Percentiles rank a stretch among this genome's conserved stretches.
These are phyloP conservation scores for Puntigrus tetrazona DNA, from an alignment of 2,113 vertebrate species.

Conservation along the genomic window DNA sequence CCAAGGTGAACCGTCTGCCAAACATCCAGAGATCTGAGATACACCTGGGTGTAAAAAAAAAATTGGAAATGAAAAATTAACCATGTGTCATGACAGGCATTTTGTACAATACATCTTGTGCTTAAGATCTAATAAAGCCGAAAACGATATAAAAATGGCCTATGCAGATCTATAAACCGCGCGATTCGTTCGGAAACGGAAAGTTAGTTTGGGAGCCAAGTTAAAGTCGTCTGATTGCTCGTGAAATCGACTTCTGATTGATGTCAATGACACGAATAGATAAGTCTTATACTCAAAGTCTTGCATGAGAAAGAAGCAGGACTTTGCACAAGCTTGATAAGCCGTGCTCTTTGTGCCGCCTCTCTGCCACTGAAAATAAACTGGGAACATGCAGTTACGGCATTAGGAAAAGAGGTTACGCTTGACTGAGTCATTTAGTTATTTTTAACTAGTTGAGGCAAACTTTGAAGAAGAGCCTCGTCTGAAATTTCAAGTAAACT, in stretches of 20 bases:
- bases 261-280: neutral
- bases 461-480: neutral
- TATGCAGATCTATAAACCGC: neutral
- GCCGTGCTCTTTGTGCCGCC: neutral
- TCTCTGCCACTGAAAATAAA: conserved; percentile 1
- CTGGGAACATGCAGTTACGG: neutral
- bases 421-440: neutral
- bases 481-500: neutral
- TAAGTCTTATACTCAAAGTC: neutral
- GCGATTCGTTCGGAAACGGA: neutral
- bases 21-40: neutral
- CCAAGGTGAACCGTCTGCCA: conserved; percentile 1
- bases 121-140: neutral
- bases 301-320: neutral
- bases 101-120: neutral
- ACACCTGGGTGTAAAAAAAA: neutral
- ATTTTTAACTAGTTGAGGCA: neutral
- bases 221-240: neutral
- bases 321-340: neutral
- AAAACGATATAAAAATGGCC: neutral
- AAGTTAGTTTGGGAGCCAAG: neutral
- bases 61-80: neutral
- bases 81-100: neutral
- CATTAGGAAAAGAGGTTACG: neutral
- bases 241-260: neutral